Evolutionary conservation across 2,797 vertebrate species (phyloP), one percentile per base, ranked within the genome.

Genomic region (Lagocephalus sceleratus): DNA sequence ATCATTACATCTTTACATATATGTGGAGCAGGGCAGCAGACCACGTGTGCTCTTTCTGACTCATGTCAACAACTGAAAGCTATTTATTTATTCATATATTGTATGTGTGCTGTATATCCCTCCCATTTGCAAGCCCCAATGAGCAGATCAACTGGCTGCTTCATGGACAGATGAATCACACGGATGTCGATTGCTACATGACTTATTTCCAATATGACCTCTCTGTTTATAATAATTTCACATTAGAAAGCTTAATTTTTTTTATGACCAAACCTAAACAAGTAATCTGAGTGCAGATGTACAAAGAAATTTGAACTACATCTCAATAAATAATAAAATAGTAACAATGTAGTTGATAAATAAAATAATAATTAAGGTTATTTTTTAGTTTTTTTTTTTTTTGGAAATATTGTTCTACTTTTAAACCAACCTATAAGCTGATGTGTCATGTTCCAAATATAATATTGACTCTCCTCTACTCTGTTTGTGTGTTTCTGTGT

Each of bases 1-100:
- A 69, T 65, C 62, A 75, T 80, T 79, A 82, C 67, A 51, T 38
- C 41, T 40, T 11, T 48, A 44, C 19, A 2, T 51, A 25, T 58
- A 25, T 49, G 47, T 56, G 47, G 22, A 21, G 44, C 19, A 32
- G 42, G 52, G 20, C n/a, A 64, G 58, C 22, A 57, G 52, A 66
- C 68, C 70, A 25, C 23, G 52, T 61, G 43, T 65, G 20, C 54
- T 61, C 48, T 55, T 52, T 43, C 40, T 79, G 73, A 75, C 11
- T 78, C 67, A 72, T 23, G 17, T 42, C 45, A 57, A 47, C 22
- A 52, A 23, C 41, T 29, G 45, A 41, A 2, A 9, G 3, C 5
- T 7, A 35, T 35, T 19, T 43, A 43, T 62, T 58, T 67, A 61
- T 60, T 43, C 20, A 58, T 54, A 43, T 32, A 48, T 62, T 21